A percentile compares a stretch with the other conserved stretches of the same genome.
phyloP scores from a whole-genome alignment of 1,140 invertebrate species.

The Coelopa frigida region DNA sequence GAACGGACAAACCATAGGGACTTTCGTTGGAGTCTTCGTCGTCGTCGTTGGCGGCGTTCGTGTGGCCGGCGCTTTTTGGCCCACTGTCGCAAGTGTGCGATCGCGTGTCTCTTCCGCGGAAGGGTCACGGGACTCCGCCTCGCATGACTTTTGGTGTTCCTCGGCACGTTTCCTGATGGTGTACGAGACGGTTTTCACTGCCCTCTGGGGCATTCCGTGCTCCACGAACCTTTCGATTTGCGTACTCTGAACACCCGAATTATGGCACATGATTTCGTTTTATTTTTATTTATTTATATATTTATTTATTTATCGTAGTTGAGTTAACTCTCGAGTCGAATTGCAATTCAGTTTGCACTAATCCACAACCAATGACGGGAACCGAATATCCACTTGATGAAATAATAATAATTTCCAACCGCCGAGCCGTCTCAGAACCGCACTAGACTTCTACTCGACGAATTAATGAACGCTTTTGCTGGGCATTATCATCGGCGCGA shows the following conservation, averaged over 20 bases:
- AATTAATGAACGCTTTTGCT: constrained; percentile 7
- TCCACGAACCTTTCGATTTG: constrained; percentile 38
- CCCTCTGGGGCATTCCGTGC: constrained; percentile 37
- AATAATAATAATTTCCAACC: too few relatives aligned
- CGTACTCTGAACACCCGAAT: constrained; percentile 36
- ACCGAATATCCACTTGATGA: too few relatives aligned
- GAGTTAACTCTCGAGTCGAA: too few relatives aligned
- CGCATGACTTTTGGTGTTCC: constrained; percentile 21
- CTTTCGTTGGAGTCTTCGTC: neutral
- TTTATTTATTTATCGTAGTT: constrained; percentile 8
- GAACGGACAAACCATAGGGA: constrained; percentile 1
- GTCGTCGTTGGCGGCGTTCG: constrained; percentile 8
- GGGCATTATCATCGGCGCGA: constrained; percentile 3
- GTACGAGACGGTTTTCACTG: constrained; percentile 33
- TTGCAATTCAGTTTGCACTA: too few relatives aligned
- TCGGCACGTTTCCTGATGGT: constrained; percentile 30
- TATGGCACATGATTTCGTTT: constrained; percentile 41
- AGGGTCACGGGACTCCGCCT: too few relatives aligned
- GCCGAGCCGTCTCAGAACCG: neutral
- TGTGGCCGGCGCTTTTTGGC: constrained; percentile 14
- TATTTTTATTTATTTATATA: constrained; percentile 18
- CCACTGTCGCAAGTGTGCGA: too few relatives aligned
- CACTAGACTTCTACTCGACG: constrained; percentile 4
- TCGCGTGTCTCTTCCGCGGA: too few relatives aligned
- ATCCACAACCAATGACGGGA: too few relatives aligned